Base-by-base conservation (phyloP, 2,888 invertebrate genomes). In the Hypomecis punctinalis region DNA sequence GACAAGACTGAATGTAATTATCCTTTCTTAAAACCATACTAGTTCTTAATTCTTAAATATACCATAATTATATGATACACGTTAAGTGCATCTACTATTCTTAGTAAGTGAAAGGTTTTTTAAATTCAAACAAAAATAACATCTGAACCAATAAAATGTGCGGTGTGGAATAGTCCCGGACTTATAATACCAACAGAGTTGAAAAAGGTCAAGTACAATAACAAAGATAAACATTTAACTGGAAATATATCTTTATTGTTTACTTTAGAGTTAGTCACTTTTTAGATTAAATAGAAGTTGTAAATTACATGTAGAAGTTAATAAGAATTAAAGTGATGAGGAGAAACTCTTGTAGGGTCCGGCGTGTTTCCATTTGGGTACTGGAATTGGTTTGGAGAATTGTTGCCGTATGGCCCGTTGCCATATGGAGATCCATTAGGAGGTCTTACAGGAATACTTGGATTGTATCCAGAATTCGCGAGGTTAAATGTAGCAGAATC, bases 271-370 rank as follows among this genome's bases (percentile, higher is more conserved):
- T 23, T 42, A 33, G 10, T 7, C 40, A 52, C 40, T 10, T n/a
- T 10, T 33, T 40, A 23, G 23, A n/a, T 49, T 6, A 36, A n/a
- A 37, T 9, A 8, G 23, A 23, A 23, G 10, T 35, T 13, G 39
- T 11, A 37, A 37, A 13, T 13, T 10, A 47, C 36, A n/a, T 49
- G 10, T 13, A 13, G 6, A 9, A 35, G 45, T 58, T 61, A 71
- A 60, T 73, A 73, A 59, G 79, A 77, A 39, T 75, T 75, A 62
- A 81, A 81, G 55, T 76, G 66, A 13, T 77, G 71, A n/a, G 82
- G 73, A 45, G 75, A 73, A 47, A 77, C 75, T 71, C 69, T 79
- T 0, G 68, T 74, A 3, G 81, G 78, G 59, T 85, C 83, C 42
- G 77, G 76, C 43, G 69, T 52, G 13, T 69, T 62, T 33, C 60